Conservation (phyloP, 2,113 vertebrate genomes). For the Megaceryle torquata region DNA sequence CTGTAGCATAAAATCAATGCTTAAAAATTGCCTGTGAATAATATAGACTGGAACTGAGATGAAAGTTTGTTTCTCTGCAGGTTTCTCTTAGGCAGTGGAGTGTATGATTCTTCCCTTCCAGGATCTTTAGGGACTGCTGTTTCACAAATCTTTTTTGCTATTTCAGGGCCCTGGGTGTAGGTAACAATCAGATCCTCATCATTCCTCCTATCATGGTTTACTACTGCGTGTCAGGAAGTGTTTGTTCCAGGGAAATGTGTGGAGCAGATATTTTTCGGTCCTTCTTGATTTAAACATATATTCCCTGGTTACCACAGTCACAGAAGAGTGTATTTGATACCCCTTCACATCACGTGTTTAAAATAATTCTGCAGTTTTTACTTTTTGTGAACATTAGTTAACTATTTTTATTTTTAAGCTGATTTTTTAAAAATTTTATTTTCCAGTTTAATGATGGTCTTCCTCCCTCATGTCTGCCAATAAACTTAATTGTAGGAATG, state of each 20-base stretch:
- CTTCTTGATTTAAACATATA: not conserved
- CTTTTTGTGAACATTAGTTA: not conserved
- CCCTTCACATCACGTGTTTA: not conserved
- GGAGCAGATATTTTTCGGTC: not conserved
- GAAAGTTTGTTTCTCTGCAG: not conserved
- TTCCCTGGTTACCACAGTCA: not conserved
- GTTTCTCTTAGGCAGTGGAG: not conserved
- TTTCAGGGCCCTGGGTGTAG: not conserved
- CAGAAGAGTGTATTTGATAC: not conserved
- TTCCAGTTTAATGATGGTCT: not conserved
- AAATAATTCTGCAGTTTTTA: not conserved
- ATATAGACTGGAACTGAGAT: not conserved
- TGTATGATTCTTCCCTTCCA: not conserved
- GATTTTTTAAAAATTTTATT: not conserved
- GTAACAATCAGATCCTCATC: not conserved
- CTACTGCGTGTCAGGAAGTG: not conserved
- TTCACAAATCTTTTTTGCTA: not conserved
- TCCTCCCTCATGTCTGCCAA: not conserved
- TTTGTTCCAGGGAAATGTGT: not conserved
- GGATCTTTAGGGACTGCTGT: not conserved
- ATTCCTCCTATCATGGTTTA: not conserved
- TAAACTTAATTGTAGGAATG: not conserved
- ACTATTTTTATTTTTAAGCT: not conserved
- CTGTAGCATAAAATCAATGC: not conserved
- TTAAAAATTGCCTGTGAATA: not conserved